phyloP scores from a whole-genome alignment of 2,888 invertebrate genomes.

The Cryptocephalus primarius region DNA sequence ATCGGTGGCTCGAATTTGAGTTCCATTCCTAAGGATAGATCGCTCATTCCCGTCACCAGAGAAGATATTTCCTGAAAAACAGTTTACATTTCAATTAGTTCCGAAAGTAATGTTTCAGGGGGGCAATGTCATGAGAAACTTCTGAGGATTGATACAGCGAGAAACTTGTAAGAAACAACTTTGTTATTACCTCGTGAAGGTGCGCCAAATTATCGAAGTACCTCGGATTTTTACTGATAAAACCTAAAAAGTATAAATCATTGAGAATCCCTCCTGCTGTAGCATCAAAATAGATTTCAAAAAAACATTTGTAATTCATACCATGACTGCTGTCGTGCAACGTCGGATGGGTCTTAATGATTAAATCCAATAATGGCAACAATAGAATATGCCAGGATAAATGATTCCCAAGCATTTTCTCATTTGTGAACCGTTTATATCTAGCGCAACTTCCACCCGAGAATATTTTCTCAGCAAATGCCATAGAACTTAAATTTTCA shows the following conservation, averaged over 20 bases:
- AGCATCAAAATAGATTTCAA: slow-evolving; percentile 9
- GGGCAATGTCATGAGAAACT: too few relatives aligned
- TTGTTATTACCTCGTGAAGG: slow-evolving; percentile 42
- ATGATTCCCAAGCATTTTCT: slow-evolving; percentile 35
- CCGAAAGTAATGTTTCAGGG: neutral
- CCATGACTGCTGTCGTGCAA: slow-evolving; percentile 66
- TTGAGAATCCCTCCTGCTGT: slow-evolving; percentile 11
- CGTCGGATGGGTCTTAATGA: slow-evolving; percentile 57
- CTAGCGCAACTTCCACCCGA: too few relatives aligned
- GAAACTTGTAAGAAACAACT: neutral
- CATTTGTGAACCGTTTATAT: slow-evolving; percentile 21
- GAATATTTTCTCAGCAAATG: too few relatives aligned
- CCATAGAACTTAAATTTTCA: too few relatives aligned
- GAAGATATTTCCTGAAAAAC: slow-evolving; percentile 32
- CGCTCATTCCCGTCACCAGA: slow-evolving; percentile 16
- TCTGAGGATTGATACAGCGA: too few relatives aligned
- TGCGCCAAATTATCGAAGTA: slow-evolving; percentile 53
- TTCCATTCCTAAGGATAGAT: slow-evolving; percentile 35
- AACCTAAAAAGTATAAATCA: slow-evolving; percentile 42
- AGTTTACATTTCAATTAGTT: neutral
- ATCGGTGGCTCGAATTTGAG: slow-evolving; percentile 54
- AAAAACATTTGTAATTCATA: slow-evolving; percentile 32
- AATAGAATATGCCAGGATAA: slow-evolving; percentile 56
- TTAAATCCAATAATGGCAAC: slow-evolving; percentile 55
- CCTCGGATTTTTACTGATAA: slow-evolving; percentile 58